Percentiles rank a stretch among this genome's conserved stretches.
Conservation (phyloP, 2,113 vertebrate genomes). For the Nothoprocta pentlandii region DNA sequence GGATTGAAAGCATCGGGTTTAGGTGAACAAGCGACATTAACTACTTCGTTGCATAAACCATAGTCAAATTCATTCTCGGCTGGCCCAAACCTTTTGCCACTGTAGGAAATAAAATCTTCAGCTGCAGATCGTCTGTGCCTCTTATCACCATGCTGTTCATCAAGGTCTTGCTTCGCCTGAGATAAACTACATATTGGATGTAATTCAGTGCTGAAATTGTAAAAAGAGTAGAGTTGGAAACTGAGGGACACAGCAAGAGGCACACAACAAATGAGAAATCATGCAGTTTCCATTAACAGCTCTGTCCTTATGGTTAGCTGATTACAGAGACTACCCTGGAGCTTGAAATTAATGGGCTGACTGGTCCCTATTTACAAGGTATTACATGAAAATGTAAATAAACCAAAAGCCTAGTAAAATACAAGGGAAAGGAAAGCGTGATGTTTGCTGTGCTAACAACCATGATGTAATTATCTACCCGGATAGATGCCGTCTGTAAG, state of each 20-base stretch:
- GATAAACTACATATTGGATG: constrained; percentile 81
- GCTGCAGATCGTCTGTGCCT: constrained; percentile 29
- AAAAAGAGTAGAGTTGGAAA: constrained; percentile 17
- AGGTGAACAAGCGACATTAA: constrained; percentile 86
- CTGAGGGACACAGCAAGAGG: neutral
- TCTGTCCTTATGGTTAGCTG: neutral
- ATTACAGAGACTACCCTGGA: neutral
- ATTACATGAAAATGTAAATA: neutral
- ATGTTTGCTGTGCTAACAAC: neutral
- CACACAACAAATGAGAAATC: neutral
- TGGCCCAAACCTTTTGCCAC: constrained; percentile 44
- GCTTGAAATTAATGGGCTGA: neutral
- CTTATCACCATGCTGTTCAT: constrained; percentile 6
- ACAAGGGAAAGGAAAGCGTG: neutral
- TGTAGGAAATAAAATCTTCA: constrained; percentile 60
- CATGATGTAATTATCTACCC: neutral
- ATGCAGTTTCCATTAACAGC: neutral
- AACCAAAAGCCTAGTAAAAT: neutral
- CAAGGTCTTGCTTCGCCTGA: constrained; percentile 56
- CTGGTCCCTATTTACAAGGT: neutral
- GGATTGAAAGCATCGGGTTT: constrained; percentile 92
- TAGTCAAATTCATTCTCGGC: constrained; percentile 74
- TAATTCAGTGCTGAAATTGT: constrained; percentile 79
- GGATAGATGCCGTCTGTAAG: neutral
- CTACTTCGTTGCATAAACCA: constrained; percentile 81